Base-by-base conservation (phyloP, 2,113 vertebrate genomes). In the Pao palembangensis region DNA sequence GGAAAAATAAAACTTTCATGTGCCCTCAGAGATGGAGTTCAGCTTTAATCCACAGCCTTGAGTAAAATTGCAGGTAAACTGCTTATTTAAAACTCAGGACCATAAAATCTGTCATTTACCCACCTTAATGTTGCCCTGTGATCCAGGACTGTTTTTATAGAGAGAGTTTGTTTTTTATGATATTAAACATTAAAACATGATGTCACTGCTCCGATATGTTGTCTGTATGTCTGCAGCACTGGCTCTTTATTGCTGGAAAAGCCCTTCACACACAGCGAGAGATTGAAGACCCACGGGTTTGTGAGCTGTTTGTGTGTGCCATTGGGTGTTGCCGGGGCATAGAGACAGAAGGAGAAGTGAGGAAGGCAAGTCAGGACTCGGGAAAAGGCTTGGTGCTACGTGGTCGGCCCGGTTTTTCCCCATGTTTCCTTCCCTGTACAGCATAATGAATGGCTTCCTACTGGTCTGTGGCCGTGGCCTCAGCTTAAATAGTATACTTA, bases 361-460 rank as follows among this genome's bases (percentile, higher is more conserved):
- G 61, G 82, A 76, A 76, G 81, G 70, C 64, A 80, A 85, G 79
- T 85, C 73, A 69, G 73, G 75, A 73, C 81, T 79, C 80, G 1
- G 87, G 81, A 77, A 82, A 86, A 79, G 74, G 80, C 73, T 79
- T 76, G 85, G 82, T 88, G 87, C 87, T 87, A 83, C 70, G 84
- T 83, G 87, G 87, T 89, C 77, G 67, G 77, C 70, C 82, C 88
- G 85, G 85, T 86, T 89, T 89, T 87, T 80, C 84, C 84, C 85
- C 81, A 81, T 68, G 81, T 86, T 87, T 83, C 83, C 84, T 88
- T 85, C 81, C 79, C 76, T 85, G 87, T 70, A 64, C 69, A 59
- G 78, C 60, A 68, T 90, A 91, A 91, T 91, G 87, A 91, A 88
- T 91, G 85, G 89, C 90, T 90, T 91, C 89, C 91, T 88, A 81